Evolutionary conservation across 2,888 invertebrate genomes (phyloP), one percentile per base, ranked within the genome.

Genomic region (Phortica magna): DNA sequence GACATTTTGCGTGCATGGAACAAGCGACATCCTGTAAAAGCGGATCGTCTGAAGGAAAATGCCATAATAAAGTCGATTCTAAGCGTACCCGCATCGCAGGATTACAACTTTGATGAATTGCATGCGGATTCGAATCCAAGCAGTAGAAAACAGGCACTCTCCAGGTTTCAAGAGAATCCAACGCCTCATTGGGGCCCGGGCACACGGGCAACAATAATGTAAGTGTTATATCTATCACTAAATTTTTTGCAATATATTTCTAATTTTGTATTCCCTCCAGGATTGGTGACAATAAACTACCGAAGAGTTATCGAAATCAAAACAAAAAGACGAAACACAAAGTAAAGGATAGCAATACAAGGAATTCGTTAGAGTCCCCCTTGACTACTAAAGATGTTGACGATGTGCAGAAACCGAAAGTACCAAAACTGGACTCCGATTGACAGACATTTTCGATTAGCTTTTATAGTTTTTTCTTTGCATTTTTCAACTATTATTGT

Each of bases 161-260:
- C 96, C 0, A 93, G 99, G 59, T 98, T 96, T 92, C 98, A 97
- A 91, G 93, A 93, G 83, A 99, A 99, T 93, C 98, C 98, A 0
- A 92, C 95, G 42, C 94, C 95, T 0, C 93, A 95, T 91, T 99
- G 98, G 98, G 98, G 99, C 0, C 98, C 99, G 0, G 98, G 98
- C 70, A 94, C 95, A 0, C 93, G 95, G 82, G 95, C 97, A 0
- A 95, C 94, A 22, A 94, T 95, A 19, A 96, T 96, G 96, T 96
- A 91, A 93, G 94, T 91, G 48, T 59, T 1, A 1, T 2, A 42
- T 4, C 1, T 22, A 22, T 19, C 7, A 5, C 6, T n/a, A 19
- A 9, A 7, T 12, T 0, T 3, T 17, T 17, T 4, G 0, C 19
- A 5, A 39, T 55, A 41, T n/a, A 2, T 67, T 74, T 41, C 1